Conservation (phyloP, 2,888 invertebrate species). For the Rutpela maculata region DNA sequence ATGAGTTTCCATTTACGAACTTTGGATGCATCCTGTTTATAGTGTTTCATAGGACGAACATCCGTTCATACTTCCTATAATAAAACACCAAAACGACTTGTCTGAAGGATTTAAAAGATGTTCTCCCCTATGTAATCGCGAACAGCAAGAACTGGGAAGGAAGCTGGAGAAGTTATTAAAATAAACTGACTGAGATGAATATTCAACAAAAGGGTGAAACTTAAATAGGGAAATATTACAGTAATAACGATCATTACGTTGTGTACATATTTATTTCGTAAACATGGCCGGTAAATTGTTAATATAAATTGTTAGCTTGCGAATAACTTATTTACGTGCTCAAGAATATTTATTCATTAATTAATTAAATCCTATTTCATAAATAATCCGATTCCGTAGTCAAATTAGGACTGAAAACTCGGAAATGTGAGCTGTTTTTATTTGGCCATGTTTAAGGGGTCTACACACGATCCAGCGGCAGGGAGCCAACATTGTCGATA, state of each 20-base stretch:
- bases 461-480: too few relatives aligned
- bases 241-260: conserved; percentile 52
- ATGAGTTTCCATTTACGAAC: conserved; percentile 56
- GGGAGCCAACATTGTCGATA: too few relatives aligned
- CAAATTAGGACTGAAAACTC: too few relatives aligned
- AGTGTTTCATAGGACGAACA: conserved; percentile 47
- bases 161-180: conserved; percentile 50
- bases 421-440: too few relatives aligned
- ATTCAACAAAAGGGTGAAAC: conserved; percentile 57
- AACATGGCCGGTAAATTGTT: conserved; percentile 49
- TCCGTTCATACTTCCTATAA: conserved; percentile 40
- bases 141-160: conserved; percentile 49
- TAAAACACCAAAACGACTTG: conserved; percentile 54
- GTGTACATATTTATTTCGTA: conserved; percentile 54
- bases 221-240: conserved; percentile 59
- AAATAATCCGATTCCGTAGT: too few relatives aligned
- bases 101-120: conserved; percentile 49
- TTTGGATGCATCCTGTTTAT: conserved; percentile 58
- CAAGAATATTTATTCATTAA: not conserved
- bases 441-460: too few relatives aligned
- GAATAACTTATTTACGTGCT: not conserved
- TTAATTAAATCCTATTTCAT: not conserved
- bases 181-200: conserved; percentile 57
- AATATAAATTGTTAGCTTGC: not conserved
- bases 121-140: conserved; percentile 36